Evolutionary conservation across 2,888 invertebrate species (phyloP).

Genomic region (Apodemia mormo): DNA sequence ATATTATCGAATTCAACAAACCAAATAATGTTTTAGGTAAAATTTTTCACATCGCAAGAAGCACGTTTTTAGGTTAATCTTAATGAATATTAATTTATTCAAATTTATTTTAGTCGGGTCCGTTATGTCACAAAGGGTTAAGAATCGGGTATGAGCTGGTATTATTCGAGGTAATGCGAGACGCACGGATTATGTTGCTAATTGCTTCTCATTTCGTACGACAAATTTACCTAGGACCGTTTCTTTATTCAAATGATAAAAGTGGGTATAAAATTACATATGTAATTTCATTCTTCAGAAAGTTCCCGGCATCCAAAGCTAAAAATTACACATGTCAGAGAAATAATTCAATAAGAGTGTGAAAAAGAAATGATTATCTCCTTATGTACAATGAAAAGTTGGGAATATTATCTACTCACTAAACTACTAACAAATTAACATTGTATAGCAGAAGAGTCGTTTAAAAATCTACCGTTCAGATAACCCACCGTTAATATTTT

Average conservation of each 20-base stretch:
- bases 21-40: background rate
- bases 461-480: no score
- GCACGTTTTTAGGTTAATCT: constrained; percentile 14
- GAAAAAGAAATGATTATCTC: no score
- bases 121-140: constrained; percentile 11
- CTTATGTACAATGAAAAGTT: no score
- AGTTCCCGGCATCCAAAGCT: background rate
- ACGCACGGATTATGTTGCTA: constrained; percentile 11
- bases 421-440: no score
- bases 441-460: no score
- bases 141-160: constrained; percentile 8
- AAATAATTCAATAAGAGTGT: background rate
- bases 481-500: no score
- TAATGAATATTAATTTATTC: constrained; percentile 13
- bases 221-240: constrained; percentile 10
- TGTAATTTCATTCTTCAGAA: constrained; percentile 7
- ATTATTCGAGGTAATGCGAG: constrained; percentile 5
- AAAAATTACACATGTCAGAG: background rate
- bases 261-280: background rate
- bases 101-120: constrained; percentile 12
- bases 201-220: constrained; percentile 13
- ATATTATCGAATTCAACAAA: background rate
- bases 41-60: constrained; percentile 3
- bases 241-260: constrained; percentile 16
- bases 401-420: no score